Conservation (phyloP, 2,888 invertebrate genomes). For the Drosophila anomelani region DNA sequence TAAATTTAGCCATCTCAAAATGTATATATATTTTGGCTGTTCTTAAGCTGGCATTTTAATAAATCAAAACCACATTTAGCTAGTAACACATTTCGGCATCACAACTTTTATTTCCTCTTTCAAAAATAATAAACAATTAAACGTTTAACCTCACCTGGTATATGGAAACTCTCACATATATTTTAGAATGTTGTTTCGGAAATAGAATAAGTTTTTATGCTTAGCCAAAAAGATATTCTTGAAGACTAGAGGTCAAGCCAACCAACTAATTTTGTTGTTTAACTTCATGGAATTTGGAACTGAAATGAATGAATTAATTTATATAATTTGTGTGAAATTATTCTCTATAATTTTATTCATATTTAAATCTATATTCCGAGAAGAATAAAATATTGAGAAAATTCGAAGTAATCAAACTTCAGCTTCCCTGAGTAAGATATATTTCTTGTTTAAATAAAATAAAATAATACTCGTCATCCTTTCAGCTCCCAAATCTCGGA, state of each 20-base stretch:
- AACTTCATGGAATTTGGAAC: background rate
- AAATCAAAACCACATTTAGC: background rate
- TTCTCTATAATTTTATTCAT: too few species aligned
- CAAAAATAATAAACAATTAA: background rate
- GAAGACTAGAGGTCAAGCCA: background rate
- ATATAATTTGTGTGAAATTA: too few species aligned
- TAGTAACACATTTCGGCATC: background rate
- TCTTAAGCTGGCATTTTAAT: background rate
- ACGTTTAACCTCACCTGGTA: background rate
- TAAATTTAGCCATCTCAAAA: background rate
- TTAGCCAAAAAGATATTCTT: background rate
- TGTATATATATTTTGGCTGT: background rate
- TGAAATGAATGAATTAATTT: too few species aligned
- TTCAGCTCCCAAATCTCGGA: slow-evolving; percentile 58
- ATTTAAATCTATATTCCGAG: too few species aligned
- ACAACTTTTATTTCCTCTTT: background rate
- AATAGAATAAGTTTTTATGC: slow-evolving; percentile 1
- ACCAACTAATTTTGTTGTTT: background rate
- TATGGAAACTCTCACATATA: background rate
- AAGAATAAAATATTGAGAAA: too few species aligned
- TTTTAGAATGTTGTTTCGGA: slow-evolving; percentile 8
- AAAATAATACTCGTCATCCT: background rate
- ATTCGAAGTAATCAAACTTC: too few species aligned
- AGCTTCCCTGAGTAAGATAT: background rate
- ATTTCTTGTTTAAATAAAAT: background rate